A percentile compares a stretch with the other conserved stretches of the same genome.
Conservation (phyloP, 2,797 vertebrate species). For the Scolopax rusticola region DNA sequence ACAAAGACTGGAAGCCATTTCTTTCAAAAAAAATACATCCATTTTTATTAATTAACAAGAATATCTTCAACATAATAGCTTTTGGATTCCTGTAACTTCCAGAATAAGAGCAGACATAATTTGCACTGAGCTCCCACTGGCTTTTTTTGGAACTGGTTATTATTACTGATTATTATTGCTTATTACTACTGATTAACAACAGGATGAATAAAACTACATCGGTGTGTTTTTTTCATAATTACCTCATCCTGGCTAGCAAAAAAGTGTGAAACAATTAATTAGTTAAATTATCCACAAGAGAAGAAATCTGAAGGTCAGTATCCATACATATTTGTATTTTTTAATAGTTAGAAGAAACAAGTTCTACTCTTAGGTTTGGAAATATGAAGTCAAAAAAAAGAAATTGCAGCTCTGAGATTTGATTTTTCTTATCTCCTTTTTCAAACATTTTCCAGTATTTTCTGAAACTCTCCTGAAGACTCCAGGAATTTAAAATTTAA, state of each 20-base stretch:
- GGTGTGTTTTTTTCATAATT: accelerated
- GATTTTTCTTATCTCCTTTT: neutral
- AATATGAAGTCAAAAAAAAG: neutral
- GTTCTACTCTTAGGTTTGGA: neutral
- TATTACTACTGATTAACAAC: neutral
- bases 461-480: neutral
- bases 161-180: neutral
- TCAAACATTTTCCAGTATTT: neutral
- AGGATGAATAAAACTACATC: neutral
- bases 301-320: neutral
- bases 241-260: neutral
- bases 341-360: neutral
- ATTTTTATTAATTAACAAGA: neutral
- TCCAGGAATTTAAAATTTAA: neutral
- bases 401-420: neutral
- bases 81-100: neutral
- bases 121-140: neutral
- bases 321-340: neutral
- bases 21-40: accelerated
- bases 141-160: neutral
- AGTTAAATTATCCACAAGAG: neutral
- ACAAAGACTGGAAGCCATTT: neutral
- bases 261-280: neutral
- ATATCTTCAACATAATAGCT: neutral
- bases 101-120: neutral